Base-by-base conservation (phyloP, 2,113 vertebrate genomes). In the Hucho hucho region DNA sequence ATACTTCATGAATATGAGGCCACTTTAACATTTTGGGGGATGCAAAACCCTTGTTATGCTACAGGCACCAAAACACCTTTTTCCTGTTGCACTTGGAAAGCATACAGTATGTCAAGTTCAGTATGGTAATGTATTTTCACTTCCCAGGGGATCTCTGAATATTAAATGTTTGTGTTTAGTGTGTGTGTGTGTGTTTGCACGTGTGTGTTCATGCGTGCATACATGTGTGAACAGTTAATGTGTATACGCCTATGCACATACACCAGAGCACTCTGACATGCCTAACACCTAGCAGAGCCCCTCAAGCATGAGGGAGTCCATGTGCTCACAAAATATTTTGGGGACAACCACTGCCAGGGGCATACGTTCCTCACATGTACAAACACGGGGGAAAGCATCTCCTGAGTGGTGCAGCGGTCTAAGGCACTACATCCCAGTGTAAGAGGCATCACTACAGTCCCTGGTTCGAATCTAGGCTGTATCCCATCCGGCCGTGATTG, bases 81-180 rank as follows among this genome's bases (percentile, higher is more conserved):
- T 96, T 96, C 94, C 94, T 96, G 94, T 97, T 97, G 94, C 92
- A 92, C 91, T 97, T 96, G 95, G 95, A 96, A 94, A 86, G 83
- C 64, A 64, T 43, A 43, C 37, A 43, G 37, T 43, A 43, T 90
- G 86, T 91, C 92, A 88, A 90, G 82, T 92, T 92, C 89, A 92
- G 88, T 91, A 95, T 95, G 93, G 94, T 95, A 95, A 96, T 93
- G 88, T 97, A 93, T 95, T 97, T 94, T 95, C 91, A 93, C 91
- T 94, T 95, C 92, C 94, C 92, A 93, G 93, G 92, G 93, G 92
- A 88, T 87, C 89, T 92, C 91, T 92, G 84, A 89, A 89, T 87
- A 83, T 83, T 87, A 86, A 86, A 84, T 87, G 87, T 88, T 92
- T 92, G 87, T 87, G 86, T 87, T 81, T 85, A 87, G 37, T 3